phyloP scores from a whole-genome alignment of 2,113 vertebrate genomes.

The Notothenia coriiceps region DNA sequence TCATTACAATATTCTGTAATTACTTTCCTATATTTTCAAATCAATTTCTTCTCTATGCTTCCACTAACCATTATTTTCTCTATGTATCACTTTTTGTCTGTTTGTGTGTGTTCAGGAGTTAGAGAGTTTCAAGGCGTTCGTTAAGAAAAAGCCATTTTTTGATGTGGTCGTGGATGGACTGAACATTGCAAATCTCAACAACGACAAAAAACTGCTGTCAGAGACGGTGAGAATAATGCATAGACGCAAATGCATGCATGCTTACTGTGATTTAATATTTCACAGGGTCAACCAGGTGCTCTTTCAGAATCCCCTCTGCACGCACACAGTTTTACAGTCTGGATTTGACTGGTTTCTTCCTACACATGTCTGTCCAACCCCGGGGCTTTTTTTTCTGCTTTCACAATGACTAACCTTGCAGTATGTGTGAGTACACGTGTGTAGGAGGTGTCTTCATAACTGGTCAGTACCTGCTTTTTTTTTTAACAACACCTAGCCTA shows the following conservation, averaged over 20 bases:
- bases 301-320: neutral
- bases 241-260: conserved; percentile 15
- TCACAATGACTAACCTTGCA: conserved; percentile 58
- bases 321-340: conserved; percentile 20
- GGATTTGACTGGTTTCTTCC: conserved; percentile 27
- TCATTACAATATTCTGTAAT: neutral
- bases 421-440: neutral
- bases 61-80: neutral
- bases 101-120: conserved; percentile 87
- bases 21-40: neutral
- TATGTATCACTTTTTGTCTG: neutral
- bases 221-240: conserved; percentile 85
- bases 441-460: conserved; percentile 40
- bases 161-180: conserved; percentile 95
- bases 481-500: conserved; percentile 40
- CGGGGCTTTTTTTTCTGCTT: conserved; percentile 57
- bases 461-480: conserved; percentile 44
- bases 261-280: neutral
- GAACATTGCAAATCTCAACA: conserved; percentile 88
- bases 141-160: conserved; percentile 86
- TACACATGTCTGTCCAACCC: conserved; percentile 29
- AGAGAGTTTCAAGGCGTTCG: conserved; percentile 89
- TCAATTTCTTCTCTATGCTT: neutral
- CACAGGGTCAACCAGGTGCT: neutral
- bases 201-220: conserved; percentile 80